Conservation (phyloP, 1,140 invertebrate species). For the Hylaeus anthracinus region DNA sequence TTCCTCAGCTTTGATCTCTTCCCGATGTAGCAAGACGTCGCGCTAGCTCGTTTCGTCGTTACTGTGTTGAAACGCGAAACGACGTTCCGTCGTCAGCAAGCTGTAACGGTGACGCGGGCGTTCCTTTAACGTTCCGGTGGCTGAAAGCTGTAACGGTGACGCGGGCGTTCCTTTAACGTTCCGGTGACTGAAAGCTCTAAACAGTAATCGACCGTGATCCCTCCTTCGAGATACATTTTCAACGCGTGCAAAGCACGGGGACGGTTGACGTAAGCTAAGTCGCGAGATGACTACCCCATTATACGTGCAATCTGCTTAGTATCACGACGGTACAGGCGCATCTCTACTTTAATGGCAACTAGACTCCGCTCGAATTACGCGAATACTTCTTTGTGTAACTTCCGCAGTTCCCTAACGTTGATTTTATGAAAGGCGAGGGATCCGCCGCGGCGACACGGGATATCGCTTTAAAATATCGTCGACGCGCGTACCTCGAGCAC, state of each 20-base stretch:
- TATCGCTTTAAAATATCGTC: too few relatives aligned
- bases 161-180: slow-evolving; percentile 17
- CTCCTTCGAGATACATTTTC: slow-evolving; percentile 47
- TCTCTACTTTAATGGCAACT: slow-evolving; percentile 56
- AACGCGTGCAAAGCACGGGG: slow-evolving; percentile 44
- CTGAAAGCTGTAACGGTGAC: slow-evolving; percentile 39
- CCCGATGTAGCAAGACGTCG: neutral
- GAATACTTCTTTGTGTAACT: slow-evolving; percentile 34
- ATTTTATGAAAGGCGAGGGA: slow-evolving; percentile 13
- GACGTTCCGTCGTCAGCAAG: slow-evolving; percentile 21
- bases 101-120: neutral
- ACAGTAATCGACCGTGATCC: slow-evolving; percentile 55
- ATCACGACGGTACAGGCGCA: slow-evolving; percentile 40
- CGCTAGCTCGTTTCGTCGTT: slow-evolving; percentile 27
- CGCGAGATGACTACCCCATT: slow-evolving; percentile 56
- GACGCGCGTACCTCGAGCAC: too few relatives aligned
- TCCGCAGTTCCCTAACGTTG: neutral
- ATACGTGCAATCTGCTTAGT: slow-evolving; percentile 65
- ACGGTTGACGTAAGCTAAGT: slow-evolving; percentile 62
- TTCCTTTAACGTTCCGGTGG: slow-evolving; percentile 23
- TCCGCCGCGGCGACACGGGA: neutral
- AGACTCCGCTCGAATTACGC: slow-evolving; percentile 52
- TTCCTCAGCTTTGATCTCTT: too few relatives aligned
- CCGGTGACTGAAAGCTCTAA: slow-evolving; percentile 40
- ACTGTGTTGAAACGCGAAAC: slow-evolving; percentile 3